phyloP scores from a whole-genome alignment of 2,797 vertebrate genomes.

The Anguilla megastoma region DNA sequence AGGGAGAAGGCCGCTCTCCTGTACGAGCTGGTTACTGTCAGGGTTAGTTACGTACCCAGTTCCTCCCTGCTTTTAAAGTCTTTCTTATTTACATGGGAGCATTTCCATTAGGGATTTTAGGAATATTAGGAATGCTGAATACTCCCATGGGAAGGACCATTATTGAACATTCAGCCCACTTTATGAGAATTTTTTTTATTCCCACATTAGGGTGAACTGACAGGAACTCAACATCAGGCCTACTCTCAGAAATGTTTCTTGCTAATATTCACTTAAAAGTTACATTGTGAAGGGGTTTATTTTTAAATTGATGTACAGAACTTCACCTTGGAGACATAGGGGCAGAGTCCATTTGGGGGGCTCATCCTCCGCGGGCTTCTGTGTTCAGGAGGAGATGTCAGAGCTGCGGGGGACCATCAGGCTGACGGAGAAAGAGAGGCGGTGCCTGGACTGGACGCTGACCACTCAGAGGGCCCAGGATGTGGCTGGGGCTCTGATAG shows the following conservation, averaged over 20 bases:
- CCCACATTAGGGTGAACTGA: background rate
- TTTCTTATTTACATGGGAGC: background rate
- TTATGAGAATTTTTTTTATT: background rate
- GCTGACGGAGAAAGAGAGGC: constrained; percentile 77
- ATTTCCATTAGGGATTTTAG: background rate
- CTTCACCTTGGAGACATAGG: background rate
- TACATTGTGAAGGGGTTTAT: background rate
- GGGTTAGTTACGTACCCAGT: constrained; percentile 67
- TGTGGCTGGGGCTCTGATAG: constrained; percentile 67
- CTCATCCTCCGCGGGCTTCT: background rate
- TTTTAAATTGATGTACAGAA: background rate
- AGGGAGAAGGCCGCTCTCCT: constrained; percentile 76
- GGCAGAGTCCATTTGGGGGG: background rate
- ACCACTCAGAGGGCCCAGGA: constrained; percentile 77
- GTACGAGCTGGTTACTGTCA: constrained; percentile 73
- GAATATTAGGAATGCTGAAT: background rate
- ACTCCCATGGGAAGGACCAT: background rate
- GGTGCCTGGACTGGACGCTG: constrained; percentile 73
- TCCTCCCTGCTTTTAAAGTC: background rate
- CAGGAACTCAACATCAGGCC: background rate
- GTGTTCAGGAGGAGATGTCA: constrained; percentile 80
- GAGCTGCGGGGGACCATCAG: constrained; percentile 76
- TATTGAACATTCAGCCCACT: background rate
- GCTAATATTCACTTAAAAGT: background rate
- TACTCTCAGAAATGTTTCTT: background rate